These are phyloP conservation scores for Abrostola tripartita DNA, from an alignment of 2,888 invertebrate species.

Conservation along the genomic window DNA sequence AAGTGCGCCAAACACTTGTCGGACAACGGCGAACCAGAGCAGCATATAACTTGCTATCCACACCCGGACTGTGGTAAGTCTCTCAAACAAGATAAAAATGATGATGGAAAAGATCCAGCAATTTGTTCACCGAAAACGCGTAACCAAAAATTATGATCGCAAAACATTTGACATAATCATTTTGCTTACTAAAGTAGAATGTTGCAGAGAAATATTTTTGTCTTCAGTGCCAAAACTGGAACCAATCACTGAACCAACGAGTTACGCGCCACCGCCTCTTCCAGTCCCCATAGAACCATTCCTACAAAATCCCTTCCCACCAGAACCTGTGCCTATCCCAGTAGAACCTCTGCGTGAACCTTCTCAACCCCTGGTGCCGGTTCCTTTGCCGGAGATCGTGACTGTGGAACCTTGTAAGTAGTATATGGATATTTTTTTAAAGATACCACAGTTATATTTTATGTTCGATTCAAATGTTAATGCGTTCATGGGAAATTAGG, in stretches of 20 bases:
- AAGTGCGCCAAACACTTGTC: conserved; percentile 61
- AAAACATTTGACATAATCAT: too few relatives aligned
- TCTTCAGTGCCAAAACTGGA: conserved; percentile 24
- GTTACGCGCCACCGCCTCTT: conserved; percentile 27
- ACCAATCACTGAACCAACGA: conserved; percentile 13
- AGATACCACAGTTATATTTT: background rate
- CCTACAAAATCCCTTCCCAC: conserved; percentile 20
- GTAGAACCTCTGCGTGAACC: conserved; percentile 22
- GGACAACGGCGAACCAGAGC: conserved; percentile 47
- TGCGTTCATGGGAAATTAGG: too few relatives aligned
- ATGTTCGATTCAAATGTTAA: too few relatives aligned
- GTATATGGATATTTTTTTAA: background rate
- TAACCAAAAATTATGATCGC: too few relatives aligned
- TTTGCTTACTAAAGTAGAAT: too few relatives aligned
- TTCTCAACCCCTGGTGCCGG: conserved; percentile 10
- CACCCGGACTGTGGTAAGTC: conserved; percentile 69
- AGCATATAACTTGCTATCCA: conserved; percentile 65
- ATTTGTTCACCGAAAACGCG: too few relatives aligned
- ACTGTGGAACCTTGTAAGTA: conserved; percentile 44
- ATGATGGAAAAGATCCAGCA: background rate
- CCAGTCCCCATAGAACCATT: conserved; percentile 35
- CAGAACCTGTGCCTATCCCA: conserved; percentile 15
- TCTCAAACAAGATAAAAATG: background rate
- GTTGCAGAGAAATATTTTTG: background rate
- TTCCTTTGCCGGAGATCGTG: conserved; percentile 33